These are phyloP conservation scores for Bombus consobrinus DNA, from an alignment of 1,140 invertebrate species.

Conservation along the genomic window DNA sequence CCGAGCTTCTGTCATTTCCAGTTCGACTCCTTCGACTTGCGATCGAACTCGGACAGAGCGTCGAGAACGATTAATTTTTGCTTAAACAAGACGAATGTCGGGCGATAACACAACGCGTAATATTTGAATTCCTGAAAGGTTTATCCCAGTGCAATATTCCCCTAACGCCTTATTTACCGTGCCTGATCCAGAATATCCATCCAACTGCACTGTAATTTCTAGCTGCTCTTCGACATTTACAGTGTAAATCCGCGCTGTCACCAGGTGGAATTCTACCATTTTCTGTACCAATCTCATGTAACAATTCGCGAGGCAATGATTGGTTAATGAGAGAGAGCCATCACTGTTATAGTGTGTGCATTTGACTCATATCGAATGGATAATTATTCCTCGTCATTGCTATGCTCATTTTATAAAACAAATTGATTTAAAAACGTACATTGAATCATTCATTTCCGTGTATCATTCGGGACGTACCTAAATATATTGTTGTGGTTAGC, in stretches of 20 bases:
- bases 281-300: slow-evolving; percentile 84
- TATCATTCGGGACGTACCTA: slow-evolving; percentile 57
- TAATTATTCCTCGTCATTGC: slow-evolving; percentile 91
- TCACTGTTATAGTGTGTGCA: slow-evolving; percentile 91
- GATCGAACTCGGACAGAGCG: too few relatives aligned
- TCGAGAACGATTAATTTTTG: too few relatives aligned
- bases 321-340: slow-evolving; percentile 91
- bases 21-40: neutral
- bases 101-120: too few relatives aligned
- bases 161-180: slow-evolving; percentile 76
- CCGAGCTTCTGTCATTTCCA: accelerated
- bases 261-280: slow-evolving; percentile 87
- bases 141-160: too few relatives aligned
- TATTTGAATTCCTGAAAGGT: too few relatives aligned
- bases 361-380: slow-evolving; percentile 85
- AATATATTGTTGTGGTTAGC: slow-evolving; percentile 79
- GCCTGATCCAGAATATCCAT: slow-evolving; percentile 91
- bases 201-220: slow-evolving; percentile 89
- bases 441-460: neutral
- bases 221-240: slow-evolving; percentile 86
- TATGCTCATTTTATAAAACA: slow-evolving; percentile 88
- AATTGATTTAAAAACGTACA: slow-evolving; percentile 15
- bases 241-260: slow-evolving; percentile 79
- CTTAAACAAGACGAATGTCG: too few relatives aligned
- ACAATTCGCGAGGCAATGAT: slow-evolving; percentile 89